Conservation (phyloP, 2,113 vertebrate species). For the Phyllostomus discolor region DNA sequence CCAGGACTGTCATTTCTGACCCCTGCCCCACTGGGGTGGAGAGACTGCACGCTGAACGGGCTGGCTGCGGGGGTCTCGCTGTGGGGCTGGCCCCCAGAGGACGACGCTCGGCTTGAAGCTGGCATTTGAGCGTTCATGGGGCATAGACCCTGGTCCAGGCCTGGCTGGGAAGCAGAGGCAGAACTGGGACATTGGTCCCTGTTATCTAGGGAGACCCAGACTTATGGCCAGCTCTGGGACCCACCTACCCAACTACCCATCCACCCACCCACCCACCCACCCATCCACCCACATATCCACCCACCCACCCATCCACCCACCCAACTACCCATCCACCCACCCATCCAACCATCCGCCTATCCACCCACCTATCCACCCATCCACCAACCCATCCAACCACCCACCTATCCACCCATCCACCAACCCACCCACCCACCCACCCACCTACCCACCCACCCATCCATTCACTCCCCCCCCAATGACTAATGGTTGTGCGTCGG, state of each 20-base stretch:
- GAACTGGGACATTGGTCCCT: background rate
- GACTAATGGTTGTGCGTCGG: background rate
- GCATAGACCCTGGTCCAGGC: background rate
- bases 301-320: background rate
- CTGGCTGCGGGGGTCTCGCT: background rate
- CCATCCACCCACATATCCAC: background rate
- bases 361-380: background rate
- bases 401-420: background rate
- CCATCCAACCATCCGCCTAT: rapidly evolving
- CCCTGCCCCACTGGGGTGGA: background rate
- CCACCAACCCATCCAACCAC: background rate
- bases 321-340: background rate
- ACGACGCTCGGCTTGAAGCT: background rate
- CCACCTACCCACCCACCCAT: rapidly evolving
- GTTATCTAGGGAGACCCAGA: background rate
- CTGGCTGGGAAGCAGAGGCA: background rate
- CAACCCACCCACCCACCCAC: background rate
- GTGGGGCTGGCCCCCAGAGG: background rate
- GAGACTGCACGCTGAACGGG: background rate
- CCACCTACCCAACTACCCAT: background rate
- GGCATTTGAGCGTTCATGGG: background rate
- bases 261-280: rapidly evolving
- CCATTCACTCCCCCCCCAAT: background rate
- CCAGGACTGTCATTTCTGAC: background rate
- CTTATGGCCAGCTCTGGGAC: background rate